A percentile compares a stretch with the other conserved stretches of the same genome.
Conservation (phyloP, 1,140 invertebrate species). For the Saccostrea cuccullata region DNA sequence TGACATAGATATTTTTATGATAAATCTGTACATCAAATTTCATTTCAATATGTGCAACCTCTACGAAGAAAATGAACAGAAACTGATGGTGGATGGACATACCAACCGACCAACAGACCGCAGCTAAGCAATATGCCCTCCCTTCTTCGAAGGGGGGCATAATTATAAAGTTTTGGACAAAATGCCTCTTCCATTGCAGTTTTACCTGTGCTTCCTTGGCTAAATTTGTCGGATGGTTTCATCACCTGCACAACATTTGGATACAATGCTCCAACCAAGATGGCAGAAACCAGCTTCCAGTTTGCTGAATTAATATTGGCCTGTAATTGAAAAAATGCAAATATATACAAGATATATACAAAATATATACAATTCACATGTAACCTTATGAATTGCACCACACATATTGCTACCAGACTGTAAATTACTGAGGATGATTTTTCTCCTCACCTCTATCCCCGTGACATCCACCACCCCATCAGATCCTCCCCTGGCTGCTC, state of each 20-base stretch:
- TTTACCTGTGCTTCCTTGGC: conserved; percentile 83
- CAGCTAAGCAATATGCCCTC: no score
- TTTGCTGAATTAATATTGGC: conserved; percentile 84
- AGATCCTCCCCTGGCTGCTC: conserved; percentile 79
- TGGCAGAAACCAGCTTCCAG: conserved; percentile 72
- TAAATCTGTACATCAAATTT: no score
- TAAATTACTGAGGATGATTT: background rate
- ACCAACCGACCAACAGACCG: no score
- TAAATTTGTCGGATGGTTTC: conserved; percentile 82
- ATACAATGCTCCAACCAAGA: conserved; percentile 74
- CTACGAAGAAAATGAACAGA: no score
- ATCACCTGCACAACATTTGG: conserved; percentile 75
- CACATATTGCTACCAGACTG: background rate
- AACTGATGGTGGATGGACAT: no score
- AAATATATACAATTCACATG: no score
- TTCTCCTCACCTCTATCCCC: conserved; percentile 81
- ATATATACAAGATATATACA: no score
- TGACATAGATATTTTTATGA: no score
- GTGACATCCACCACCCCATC: conserved; percentile 86
- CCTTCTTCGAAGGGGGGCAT: no score
- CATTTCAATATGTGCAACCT: no score
- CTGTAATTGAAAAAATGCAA: no score
- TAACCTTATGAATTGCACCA: background rate
- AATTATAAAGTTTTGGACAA: background rate
- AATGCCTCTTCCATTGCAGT: background rate